Evolutionary conservation across 35 echinoderm and acorn worm species (phyloP).

Genomic region (Ptychodera flava): DNA sequence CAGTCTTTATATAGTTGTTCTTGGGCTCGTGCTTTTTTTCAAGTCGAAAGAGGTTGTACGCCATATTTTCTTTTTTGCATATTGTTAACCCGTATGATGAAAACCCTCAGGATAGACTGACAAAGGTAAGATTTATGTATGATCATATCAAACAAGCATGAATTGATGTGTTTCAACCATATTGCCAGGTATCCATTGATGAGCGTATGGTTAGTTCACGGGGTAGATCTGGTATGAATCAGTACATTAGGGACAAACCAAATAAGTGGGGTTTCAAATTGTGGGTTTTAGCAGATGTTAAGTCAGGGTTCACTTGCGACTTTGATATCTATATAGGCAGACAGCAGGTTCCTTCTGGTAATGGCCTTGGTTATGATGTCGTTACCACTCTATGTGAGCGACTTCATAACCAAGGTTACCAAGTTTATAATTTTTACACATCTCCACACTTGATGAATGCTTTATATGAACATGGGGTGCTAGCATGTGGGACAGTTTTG

Average conservation of each 20-base stretch:
- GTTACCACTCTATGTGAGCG: not conserved
- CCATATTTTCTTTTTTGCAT: slow-evolving; percentile 10
- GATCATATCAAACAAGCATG: not conserved
- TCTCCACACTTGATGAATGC: not conserved
- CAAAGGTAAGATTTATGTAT: not conserved
- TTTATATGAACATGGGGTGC: not conserved
- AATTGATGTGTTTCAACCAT: not conserved
- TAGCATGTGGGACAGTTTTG: not conserved
- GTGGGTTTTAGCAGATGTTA: slow-evolving; percentile 23
- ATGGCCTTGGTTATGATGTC: slow-evolving; percentile 18
- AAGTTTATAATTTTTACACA: slow-evolving; percentile 3
- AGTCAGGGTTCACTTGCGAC: slow-evolving; percentile 17
- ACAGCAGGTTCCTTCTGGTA: not conserved
- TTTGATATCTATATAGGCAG: slow-evolving; percentile 28
- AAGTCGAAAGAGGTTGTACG: too few species aligned
- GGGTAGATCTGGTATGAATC: slow-evolving; percentile 6
- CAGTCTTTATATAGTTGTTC: too few species aligned
- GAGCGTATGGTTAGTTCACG: slow-evolving; percentile 31
- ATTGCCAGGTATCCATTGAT: not conserved
- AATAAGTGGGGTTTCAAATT: slow-evolving; percentile 37
- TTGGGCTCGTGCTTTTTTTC: too few species aligned
- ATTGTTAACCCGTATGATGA: not conserved
- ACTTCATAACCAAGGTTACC: slow-evolving; percentile 12
- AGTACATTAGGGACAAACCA: slow-evolving; percentile 33
- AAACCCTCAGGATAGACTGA: not conserved